Base-by-base conservation (phyloP, 1,140 invertebrate genomes). In the Antheraea pernyi region DNA sequence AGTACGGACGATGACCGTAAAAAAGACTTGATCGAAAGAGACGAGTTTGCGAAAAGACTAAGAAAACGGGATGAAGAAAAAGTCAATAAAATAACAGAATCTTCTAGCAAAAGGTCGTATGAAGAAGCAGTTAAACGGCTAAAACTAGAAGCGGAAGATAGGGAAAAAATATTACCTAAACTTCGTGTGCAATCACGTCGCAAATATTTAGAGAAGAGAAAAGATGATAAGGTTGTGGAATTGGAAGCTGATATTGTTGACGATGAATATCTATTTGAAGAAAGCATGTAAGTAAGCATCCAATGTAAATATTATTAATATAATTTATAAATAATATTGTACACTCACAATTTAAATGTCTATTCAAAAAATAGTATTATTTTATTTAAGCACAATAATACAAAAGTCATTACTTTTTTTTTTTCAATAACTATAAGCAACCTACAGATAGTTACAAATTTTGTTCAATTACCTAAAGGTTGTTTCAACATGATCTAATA, bases 211-310 rank as follows among this genome's bases (percentile, higher is more conserved):
- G 96, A 97, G 76, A 99, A 99, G 91, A 94, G 99, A 65, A 98
- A 99, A 93, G 97, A 97, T 67, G 98, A 99, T 81, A 99, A 99
- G 94, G 94, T 99, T 53, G 94, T 96, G n/a, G 98, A 99, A 88
- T 92, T 99, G 48, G 98, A 99, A 93, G 96, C 95, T 19, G 98
- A 99, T 84, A 97, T 99, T 67, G 86, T 95, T n/a, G 99, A 99
- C 91, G 99, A 99, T 93, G 98, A 99, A 91, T 98, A 97, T 89
- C 93, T 99, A 1, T 99, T 99, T 92, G 95, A 97, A 37, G 97
- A 98, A 71, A 94, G 95, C 82, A 94, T 96, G 95, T 98, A 94
- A 94, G 95, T 94, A 30, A n/a, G n/a, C n/a, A n/a, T n/a, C n/a
- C n/a, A n/a, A n/a, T n/a, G n/a, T n/a, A n/a, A n/a, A n/a, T 30